A percentile compares a stretch with the other conserved stretches of the same genome.
Evolutionary conservation across 2,888 invertebrate species (phyloP).

Genomic region (Cataglyphis livida): DNA sequence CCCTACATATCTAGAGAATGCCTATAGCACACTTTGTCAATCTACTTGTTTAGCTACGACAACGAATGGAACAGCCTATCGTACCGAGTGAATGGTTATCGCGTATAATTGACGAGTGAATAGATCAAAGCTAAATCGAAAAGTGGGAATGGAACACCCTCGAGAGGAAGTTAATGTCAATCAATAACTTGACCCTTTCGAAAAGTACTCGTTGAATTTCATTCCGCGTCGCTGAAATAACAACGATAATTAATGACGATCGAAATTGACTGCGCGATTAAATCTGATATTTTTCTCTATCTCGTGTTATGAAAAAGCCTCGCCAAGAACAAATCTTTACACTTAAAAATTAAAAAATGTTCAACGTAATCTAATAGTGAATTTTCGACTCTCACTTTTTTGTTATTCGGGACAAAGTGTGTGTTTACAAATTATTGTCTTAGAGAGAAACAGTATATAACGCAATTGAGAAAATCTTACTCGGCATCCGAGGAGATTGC

Average conservation of each 20-base stretch:
- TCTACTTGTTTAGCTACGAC: background rate
- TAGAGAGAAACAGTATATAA: background rate
- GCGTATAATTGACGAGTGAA: conserved; percentile 39
- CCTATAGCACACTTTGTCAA: background rate
- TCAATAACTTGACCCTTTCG: conserved; percentile 34
- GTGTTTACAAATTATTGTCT: background rate
- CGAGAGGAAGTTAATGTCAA: conserved; percentile 40
- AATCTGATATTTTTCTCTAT: conserved; percentile 17
- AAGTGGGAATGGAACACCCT: conserved; percentile 7
- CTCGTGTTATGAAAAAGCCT: background rate
- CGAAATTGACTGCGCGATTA: background rate
- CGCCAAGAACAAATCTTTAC: background rate
- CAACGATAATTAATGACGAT: background rate
- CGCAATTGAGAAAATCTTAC: conserved; percentile 4
- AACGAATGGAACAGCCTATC: conserved; percentile 12
- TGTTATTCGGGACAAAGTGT: background rate
- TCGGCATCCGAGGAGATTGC: background rate
- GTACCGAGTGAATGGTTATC: conserved; percentile 33
- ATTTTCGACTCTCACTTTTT: background rate
- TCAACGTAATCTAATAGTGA: background rate
- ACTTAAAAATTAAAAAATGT: background rate
- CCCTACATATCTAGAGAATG: background rate
- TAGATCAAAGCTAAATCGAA: conserved; percentile 17
- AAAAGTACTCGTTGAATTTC: conserved; percentile 34
- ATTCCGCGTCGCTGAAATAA: background rate